Conservation (phyloP, 2,888 invertebrate genomes). For the Agrotis puta region DNA sequence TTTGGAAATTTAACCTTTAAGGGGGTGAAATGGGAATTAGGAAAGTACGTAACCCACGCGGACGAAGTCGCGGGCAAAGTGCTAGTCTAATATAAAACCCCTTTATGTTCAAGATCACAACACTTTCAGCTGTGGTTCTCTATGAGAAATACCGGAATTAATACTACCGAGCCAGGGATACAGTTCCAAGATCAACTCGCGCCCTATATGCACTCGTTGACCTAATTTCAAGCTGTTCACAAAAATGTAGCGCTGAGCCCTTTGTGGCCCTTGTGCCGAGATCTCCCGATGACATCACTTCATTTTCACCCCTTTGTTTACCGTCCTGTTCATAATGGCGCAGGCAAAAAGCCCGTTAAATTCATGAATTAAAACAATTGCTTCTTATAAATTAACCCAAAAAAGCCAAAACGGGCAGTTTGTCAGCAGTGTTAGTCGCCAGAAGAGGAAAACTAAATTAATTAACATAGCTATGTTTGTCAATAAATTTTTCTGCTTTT, state of each 20-base stretch:
- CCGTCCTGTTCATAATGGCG: constrained; percentile 25
- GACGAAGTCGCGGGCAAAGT: too few relatives aligned
- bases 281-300: constrained; percentile 53
- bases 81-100: too few relatives aligned
- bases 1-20: too few relatives aligned
- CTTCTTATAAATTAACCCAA: constrained; percentile 12
- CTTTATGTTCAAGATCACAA: neutral
- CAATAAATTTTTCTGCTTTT: neutral
- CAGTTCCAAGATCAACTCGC: constrained; percentile 22
- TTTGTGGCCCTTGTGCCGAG: constrained; percentile 53
- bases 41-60: too few relatives aligned
- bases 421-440: neutral
- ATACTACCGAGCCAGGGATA: neutral
- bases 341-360: constrained; percentile 1
- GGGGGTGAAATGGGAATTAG: too few relatives aligned
- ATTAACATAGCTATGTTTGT: neutral
- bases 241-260: constrained; percentile 55
- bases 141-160: too few relatives aligned
- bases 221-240: constrained; percentile 63
- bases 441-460: neutral
- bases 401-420: neutral
- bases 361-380: constrained; percentile 13
- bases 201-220: constrained; percentile 55
- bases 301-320: constrained; percentile 48
- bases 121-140: too few relatives aligned